Base-by-base conservation (phyloP, 2,113 vertebrate species). In the Ptychochromis oligacanthus region DNA sequence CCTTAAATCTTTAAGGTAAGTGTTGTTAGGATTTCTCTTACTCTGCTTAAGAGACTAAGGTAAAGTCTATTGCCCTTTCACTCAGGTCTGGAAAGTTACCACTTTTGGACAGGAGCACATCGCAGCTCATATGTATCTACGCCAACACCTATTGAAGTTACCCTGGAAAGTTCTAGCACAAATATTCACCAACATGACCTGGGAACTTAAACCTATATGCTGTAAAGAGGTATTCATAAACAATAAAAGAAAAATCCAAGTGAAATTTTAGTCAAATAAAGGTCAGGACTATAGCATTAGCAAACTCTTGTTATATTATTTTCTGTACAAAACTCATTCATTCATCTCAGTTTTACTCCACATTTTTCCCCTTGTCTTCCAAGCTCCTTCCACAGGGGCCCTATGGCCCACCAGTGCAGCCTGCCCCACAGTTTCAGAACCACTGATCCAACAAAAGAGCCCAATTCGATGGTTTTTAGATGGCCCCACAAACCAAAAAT, bases 161-260 rank as follows among this genome's bases (percentile, higher is more conserved):
- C 15, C 17, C 46, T 18, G 17, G 15, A 52, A 17, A 52, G 46
- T 52, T 46, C 43, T 6, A 72, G 64, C 64, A 67, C 40, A 26
- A 85, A 65, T 65, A 36, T 70, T 79, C 58, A 79, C 60, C 83
- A 83, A 88, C 40, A 78, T 57, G 78, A 85, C 77, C 56, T 72
- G 70, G 70, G 80, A 84, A 22, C 56, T 65, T 22, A 60, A 46
- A 49, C 12, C 38, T 58, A 49, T 76, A 72, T 43, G 22, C 65
- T 75, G 54, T 82, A 59, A 79, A 75, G n/a, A 75, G 11, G 11
- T 6, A 55, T 59, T 70, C 13, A 10, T 34, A 28, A 57, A 24
- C 43, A 79, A 28, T 52, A 17, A 24, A 17, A 52, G 7, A 1
- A 17, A 17, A 61, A 40, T 46, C 14, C 36, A 65, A 36, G n/a